Evolutionary conservation across 2,888 invertebrate genomes (phyloP), one percentile per base, ranked within the genome.

Genomic region (Nowickia ferox): DNA sequence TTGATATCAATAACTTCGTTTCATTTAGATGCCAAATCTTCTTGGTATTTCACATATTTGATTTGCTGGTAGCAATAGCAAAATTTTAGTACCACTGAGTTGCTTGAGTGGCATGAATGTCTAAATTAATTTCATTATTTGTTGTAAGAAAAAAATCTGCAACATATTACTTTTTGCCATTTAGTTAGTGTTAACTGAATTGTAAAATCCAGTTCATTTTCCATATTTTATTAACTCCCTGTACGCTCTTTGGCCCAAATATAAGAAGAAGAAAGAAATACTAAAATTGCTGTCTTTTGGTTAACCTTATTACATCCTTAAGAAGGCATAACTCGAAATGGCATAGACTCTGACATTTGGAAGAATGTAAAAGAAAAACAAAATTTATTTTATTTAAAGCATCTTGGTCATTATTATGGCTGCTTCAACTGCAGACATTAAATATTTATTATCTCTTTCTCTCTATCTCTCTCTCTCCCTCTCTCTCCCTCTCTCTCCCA

Each of bases 261-360:
- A 17, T 57, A 57, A 30, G 6, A 30, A 30, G 30, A 30, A 30
- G 6, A 30, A 6, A 30, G 0, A 30, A 59, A 79, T 17, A n/a
- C n/a, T n/a, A 11, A 48, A 51, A 53, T 11, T 66, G 42, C 38
- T 59, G 72, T 61, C 30, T 59, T 55, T 51, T 11, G 51, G 51
- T 66, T 86, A 82, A 86, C 82, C 82, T 86, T 71, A 59, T 68
- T 66, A 59, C 22, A 76, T 74, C 53, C 68, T 72, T 63, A 81
- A 59, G 46, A 66, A 71, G 65, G 17, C 40, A 30, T 66, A 48
- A 17, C 40, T 22, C 10, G 17, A 17, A 57, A 48, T 30, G 48
- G 42, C 15, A 15, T 30, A 48, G 46, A 57, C 40, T 9, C 44
- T 42, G 30, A 30, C 30, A 66, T 17, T 74, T 46, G 9, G 22